Percentiles rank a stretch among this genome's conserved stretches.
These are phyloP conservation scores for Labia minor DNA, from an alignment of 2,888 invertebrate genomes.

Conservation along the genomic window DNA sequence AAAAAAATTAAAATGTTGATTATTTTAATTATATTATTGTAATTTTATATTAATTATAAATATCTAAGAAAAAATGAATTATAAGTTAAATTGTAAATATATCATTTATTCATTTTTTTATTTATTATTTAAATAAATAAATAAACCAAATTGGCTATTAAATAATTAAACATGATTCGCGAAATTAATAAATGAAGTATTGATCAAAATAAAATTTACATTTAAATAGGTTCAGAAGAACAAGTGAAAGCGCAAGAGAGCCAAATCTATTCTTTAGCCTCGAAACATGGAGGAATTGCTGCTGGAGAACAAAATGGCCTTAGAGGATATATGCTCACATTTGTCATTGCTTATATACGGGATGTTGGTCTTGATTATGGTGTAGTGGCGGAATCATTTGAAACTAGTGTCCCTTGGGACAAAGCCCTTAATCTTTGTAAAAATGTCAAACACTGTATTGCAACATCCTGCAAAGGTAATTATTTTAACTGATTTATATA, in stretches of 20 bases:
- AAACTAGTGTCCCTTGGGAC: slow-evolving; percentile 98
- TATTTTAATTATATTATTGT: no score
- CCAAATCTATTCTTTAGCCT: slow-evolving; percentile 68
- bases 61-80: no score
- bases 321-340: slow-evolving; percentile 90
- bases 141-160: no score
- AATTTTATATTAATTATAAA: no score
- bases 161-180: no score
- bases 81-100: no score
- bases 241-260: slow-evolving; percentile 68
- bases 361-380: slow-evolving; percentile 81
- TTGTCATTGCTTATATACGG: slow-evolving; percentile 94
- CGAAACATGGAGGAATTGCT: slow-evolving; percentile 65
- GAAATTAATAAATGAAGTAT: no score
- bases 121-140: no score
- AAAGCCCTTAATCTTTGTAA: slow-evolving; percentile 67
- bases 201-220: no score
- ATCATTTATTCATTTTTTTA: no score
- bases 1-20: no score
- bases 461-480: slow-evolving; percentile 42
- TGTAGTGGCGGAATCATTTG: slow-evolving; percentile 92
- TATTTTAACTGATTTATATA: no score
- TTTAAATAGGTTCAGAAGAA: slow-evolving; percentile 44
- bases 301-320: slow-evolving; percentile 91
- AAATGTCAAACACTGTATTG: slow-evolving; percentile 77